These are phyloP conservation scores for Phrynosoma blainvillii DNA, from an alignment of 2,113 vertebrate genomes.

Conservation along the genomic window DNA sequence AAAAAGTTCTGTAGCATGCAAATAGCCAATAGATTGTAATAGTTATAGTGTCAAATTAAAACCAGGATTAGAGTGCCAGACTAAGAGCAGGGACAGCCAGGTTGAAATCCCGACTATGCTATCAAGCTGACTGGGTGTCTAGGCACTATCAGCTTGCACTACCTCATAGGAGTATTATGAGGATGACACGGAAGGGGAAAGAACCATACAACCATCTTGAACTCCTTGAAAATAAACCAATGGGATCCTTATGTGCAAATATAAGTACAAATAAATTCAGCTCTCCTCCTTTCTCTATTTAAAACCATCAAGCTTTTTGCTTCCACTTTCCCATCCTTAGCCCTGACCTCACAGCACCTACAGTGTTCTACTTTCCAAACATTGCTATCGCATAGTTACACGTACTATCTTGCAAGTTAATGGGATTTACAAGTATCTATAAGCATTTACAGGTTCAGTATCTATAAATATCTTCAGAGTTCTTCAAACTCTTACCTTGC, in stretches of 20 bases:
- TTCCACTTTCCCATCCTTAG: background rate
- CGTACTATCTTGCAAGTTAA: background rate
- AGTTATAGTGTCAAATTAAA: background rate
- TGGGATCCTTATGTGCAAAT: conserved; percentile 26
- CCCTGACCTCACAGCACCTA: no score
- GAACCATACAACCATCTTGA: background rate
- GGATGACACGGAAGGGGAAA: background rate
- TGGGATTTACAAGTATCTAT: background rate
- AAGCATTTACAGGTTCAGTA: background rate
- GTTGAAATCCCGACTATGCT: background rate
- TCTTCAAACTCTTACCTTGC: background rate
- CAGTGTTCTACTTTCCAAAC: no score
- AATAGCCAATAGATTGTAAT: background rate
- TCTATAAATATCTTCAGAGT: background rate
- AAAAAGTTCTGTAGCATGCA: conserved; percentile 15
- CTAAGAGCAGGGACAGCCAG: background rate
- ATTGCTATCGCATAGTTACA: no score
- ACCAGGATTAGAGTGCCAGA: background rate
- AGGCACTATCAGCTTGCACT: background rate
- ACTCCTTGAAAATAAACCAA: background rate
- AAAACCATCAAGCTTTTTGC: background rate
- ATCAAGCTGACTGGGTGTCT: background rate
- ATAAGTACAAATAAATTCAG: background rate
- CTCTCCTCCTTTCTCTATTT: no score
- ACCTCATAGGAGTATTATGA: background rate